Base-by-base conservation (phyloP, 2,888 invertebrate genomes). In the Slavum lentiscoides region DNA sequence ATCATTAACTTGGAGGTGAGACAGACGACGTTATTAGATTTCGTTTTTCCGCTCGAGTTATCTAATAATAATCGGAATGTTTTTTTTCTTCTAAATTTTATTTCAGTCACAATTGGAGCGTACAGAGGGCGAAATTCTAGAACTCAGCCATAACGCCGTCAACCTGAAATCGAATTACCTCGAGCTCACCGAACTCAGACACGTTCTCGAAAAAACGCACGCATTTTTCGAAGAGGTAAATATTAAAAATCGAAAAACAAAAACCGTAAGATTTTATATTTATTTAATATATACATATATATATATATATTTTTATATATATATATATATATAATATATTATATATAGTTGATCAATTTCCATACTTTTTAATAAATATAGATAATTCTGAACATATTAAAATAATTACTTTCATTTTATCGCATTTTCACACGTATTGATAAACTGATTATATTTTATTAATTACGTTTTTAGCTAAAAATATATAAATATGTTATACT, bases 121-220 rank as follows among this genome's bases (percentile, higher is more conserved):
- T 88, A 93, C 96, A 37, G 98, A 98, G 87, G 94, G 94, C 84
- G 98, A 98, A 87, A 92, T 98, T 84, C 90, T 94, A 76, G 97
- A 98, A 88, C 90, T 98, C 83, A 95, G 96, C 82, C 93, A 94
- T 85, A 98, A 97, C 86, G 95, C 95, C 13, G 93, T 96, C 82
- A 96, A 94, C 85, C 87, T 98, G 85, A 95, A 96, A 87, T 93
- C 93, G 84, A 98, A 97, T 87, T 97, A 90, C 86, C 88, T 95
- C 84, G 97, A 98, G 86, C 89, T 98, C 85, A 94, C 93, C 0
- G 98, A 98, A 87, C 87, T 98, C 84, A 92, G 90, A 84, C 94
- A 95, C 85, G 97, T 98, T 61, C 89, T 98, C 80, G 93, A 94
- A 86, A 97, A 96, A 87, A 96, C 98, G 0, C 94, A 95, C 86